Evolutionary conservation across 2,113 vertebrate genomes (phyloP).

Genomic region (Megaptera novaeangliae): DNA sequence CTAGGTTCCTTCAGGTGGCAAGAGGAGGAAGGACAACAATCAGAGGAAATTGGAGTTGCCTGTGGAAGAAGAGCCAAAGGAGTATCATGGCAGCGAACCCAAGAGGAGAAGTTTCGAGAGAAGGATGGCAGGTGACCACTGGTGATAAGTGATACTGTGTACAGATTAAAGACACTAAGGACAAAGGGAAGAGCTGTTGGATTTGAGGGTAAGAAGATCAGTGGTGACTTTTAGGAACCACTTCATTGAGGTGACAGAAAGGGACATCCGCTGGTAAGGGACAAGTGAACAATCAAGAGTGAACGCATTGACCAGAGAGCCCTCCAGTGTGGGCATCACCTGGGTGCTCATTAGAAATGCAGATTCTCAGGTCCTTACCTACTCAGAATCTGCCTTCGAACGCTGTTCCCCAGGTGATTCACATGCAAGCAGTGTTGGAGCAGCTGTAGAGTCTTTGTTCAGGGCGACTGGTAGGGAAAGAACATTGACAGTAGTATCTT

Average conservation of each 20-base stretch:
- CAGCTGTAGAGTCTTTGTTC: neutral
- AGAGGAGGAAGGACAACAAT: neutral
- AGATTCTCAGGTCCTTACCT: neutral
- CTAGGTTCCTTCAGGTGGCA: neutral
- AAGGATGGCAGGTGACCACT: neutral
- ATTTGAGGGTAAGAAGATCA: neutral
- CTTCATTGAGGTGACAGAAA: neutral
- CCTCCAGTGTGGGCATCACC: neutral
- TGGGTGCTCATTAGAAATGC: neutral
- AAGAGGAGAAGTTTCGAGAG: neutral
- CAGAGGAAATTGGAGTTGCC: neutral
- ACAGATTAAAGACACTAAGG: neutral
- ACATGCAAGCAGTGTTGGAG: neutral
- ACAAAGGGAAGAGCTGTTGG: neutral
- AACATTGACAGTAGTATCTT: neutral
- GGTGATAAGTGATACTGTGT: neutral
- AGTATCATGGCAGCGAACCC: neutral
- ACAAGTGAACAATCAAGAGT: too few relatives aligned
- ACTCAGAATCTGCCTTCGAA: neutral
- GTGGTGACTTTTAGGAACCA: neutral
- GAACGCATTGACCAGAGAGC: neutral
- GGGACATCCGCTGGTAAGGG: too few relatives aligned
- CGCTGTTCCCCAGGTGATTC: neutral
- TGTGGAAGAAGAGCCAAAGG: neutral
- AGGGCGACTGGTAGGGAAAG: neutral